phyloP scores from a whole-genome alignment of 2,888 invertebrate genomes.

The Pheosia tremula region DNA sequence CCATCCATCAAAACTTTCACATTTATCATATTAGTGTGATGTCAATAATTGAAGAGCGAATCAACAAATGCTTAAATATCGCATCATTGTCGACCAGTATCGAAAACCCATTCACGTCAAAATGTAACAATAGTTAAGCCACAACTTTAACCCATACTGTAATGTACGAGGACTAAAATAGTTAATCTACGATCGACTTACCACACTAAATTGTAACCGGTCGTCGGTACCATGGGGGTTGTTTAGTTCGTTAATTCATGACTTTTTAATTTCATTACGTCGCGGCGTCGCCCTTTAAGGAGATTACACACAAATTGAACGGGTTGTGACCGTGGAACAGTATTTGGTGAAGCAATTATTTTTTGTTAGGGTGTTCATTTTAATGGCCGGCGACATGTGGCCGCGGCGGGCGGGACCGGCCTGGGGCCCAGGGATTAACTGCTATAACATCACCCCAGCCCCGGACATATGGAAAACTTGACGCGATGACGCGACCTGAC shows the following conservation, averaged over 20 bases:
- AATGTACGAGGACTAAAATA: conserved; percentile 16
- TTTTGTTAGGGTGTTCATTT: conserved; percentile 74
- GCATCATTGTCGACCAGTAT: no score
- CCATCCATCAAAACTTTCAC: no score
- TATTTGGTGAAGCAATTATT: conserved; percentile 79
- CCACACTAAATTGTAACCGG: conserved; percentile 24
- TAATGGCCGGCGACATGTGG: conserved; percentile 77
- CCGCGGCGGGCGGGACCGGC: conserved; percentile 34
- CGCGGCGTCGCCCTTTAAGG: conserved; percentile 36
- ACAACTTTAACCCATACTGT: conserved; percentile 9
- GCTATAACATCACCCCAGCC: conserved; percentile 44
- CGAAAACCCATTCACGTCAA: no score
- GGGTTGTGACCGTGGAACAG: conserved; percentile 57
- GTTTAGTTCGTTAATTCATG: conserved; percentile 46
- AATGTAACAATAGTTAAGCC: no score
- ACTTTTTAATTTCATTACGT: conserved; percentile 52
- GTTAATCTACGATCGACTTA: conserved; percentile 24
- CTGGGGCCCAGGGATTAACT: conserved; percentile 41
- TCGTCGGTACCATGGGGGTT: conserved; percentile 32
- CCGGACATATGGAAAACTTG: conserved; percentile 64
- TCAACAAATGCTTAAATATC: no score
- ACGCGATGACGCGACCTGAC: conserved; percentile 43
- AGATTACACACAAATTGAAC: conserved; percentile 59
- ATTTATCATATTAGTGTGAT: no score
- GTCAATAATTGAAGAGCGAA: no score